phyloP scores from a whole-genome alignment of 1,140 invertebrate genomes.

The Oryctes rhinoceros region DNA sequence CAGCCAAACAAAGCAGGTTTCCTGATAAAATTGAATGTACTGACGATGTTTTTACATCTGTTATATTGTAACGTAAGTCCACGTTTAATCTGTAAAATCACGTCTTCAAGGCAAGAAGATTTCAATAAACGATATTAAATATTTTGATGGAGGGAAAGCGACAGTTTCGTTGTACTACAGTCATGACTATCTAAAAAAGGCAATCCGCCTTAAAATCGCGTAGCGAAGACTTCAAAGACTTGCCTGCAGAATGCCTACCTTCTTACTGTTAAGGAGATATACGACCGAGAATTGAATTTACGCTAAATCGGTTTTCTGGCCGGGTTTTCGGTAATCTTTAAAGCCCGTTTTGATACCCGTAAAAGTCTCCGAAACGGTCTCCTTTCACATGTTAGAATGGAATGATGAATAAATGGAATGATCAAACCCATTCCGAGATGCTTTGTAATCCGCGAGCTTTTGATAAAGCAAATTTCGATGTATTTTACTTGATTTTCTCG shows the following conservation, averaged over 20 bases:
- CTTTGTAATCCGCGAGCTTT: no score
- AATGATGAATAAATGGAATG: no score
- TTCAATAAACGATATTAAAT: constrained; percentile 11
- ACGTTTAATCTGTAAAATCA: background rate
- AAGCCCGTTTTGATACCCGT: background rate
- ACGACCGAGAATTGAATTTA: background rate
- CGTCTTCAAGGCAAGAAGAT: background rate
- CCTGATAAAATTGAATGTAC: no score
- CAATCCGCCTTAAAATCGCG: background rate
- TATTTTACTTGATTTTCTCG: no score
- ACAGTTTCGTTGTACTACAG: background rate
- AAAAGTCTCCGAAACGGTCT: background rate
- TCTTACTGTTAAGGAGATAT: constrained; percentile 18
- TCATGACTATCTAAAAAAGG: background rate
- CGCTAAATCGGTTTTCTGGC: constrained; percentile 5
- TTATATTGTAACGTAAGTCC: background rate
- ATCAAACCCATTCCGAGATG: no score
- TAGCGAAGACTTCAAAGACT: constrained; percentile 5
- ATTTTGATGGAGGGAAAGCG: background rate
- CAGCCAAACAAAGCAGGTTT: no score
- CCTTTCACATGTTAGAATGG: background rate
- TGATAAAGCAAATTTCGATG: no score
- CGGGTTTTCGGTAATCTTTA: constrained; percentile 21
- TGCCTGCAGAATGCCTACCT: background rate
- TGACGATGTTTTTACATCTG: no score